Evolutionary conservation across 2,113 vertebrate genomes (phyloP).

Genomic region (Percina caprodes): DNA sequence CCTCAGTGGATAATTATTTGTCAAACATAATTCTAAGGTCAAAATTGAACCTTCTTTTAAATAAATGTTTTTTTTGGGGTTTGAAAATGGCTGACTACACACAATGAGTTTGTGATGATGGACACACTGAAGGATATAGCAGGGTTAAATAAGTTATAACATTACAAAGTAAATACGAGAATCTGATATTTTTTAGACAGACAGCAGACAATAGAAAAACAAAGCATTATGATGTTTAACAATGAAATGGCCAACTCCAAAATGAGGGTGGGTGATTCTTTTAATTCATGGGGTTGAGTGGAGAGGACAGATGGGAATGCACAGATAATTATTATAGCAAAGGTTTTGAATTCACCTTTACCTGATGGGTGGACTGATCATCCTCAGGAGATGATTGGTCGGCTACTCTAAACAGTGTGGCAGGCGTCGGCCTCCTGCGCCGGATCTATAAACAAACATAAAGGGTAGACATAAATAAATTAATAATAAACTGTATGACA

Average conservation of each 20-base stretch:
- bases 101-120: not conserved
- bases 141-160: not conserved
- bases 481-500: conserved; percentile 21
- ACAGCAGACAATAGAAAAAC: not conserved
- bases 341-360: conserved; percentile 70
- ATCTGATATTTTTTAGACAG: not conserved
- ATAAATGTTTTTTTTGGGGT: not conserved
- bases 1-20: not conserved
- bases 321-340: conserved; percentile 36
- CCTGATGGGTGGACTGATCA: conserved; percentile 82
- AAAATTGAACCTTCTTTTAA: not conserved
- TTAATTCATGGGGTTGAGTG: not conserved
- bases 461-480: conserved; percentile 46
- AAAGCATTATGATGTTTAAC: not conserved
- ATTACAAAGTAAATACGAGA: not conserved
- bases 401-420: conserved; percentile 92
- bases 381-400: conserved; percentile 94
- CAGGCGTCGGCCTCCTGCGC: conserved; percentile 92
- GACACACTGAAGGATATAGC: not conserved
- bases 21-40: not conserved
- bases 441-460: conserved; percentile 86
- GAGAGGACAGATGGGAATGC: conserved; percentile 9
- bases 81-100: conserved; percentile 8
- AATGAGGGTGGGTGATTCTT: not conserved
- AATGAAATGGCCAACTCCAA: not conserved